phyloP scores from a whole-genome alignment of 2,888 invertebrate species.

The Troides helena region DNA sequence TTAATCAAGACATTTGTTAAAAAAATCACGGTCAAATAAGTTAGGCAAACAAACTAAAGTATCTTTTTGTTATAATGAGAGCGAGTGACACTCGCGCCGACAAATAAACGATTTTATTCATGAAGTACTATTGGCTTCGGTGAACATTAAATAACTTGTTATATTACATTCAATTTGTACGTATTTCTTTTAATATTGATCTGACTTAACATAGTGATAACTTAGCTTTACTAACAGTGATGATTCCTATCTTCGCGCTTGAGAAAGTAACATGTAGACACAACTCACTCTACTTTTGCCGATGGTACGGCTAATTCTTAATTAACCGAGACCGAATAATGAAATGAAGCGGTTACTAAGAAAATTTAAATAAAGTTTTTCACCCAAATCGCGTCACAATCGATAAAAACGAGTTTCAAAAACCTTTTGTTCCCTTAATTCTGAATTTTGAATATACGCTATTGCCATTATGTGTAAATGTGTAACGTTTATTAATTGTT shows the following conservation, averaged over 20 bases:
- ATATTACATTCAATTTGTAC: too few species aligned
- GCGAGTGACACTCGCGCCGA: constrained; percentile 13
- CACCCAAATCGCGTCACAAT: constrained; percentile 4
- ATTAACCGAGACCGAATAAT: constrained; percentile 28
- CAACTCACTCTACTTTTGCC: constrained; percentile 28
- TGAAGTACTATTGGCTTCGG: background rate
- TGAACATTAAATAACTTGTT: too few species aligned
- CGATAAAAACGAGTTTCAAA: background rate
- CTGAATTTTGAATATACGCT: background rate
- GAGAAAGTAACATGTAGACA: constrained; percentile 30
- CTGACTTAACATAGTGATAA: constrained; percentile 8
- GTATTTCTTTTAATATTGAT: background rate
- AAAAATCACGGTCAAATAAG: constrained; percentile 19
- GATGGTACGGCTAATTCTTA: constrained; percentile 25
- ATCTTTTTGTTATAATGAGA: constrained; percentile 25
- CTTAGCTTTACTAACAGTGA: constrained; percentile 26
- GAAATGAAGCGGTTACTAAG: constrained; percentile 20
- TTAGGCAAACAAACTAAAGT: constrained; percentile 25
- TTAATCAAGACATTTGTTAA: constrained; percentile 20
- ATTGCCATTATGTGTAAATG: constrained; percentile 4
- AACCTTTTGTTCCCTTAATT: background rate
- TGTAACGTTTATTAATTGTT: constrained; percentile 9
- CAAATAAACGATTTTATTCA: constrained; percentile 8
- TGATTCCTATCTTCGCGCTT: constrained; percentile 31
- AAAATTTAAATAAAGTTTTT: constrained; percentile 13